These are phyloP conservation scores for Oscheius sp. DNA, from an alignment of 2,888 invertebrate genomes.

Conservation along the genomic window DNA sequence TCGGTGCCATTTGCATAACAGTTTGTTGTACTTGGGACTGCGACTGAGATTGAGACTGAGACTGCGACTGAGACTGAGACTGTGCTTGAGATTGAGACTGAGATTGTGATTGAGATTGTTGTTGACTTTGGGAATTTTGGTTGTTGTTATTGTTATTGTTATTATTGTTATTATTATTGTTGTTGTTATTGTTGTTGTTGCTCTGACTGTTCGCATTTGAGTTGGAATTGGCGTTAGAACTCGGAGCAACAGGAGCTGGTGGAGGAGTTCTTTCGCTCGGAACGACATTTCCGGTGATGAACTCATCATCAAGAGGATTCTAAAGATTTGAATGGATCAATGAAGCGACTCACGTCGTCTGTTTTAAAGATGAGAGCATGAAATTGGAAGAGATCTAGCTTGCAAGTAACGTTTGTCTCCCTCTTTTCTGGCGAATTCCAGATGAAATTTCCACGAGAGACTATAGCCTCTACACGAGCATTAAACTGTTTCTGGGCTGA, in stretches of 20 bases:
- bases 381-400: constrained; percentile 14
- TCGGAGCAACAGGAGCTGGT: neutral
- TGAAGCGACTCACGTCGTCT: neutral
- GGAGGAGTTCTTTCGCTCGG: neutral
- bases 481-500: constrained; percentile 3
- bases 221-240: neutral
- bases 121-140: neutral
- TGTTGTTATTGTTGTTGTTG: neutral
- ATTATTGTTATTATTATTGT: neutral
- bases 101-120: neutral
- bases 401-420: neutral
- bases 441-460: constrained; percentile 14
- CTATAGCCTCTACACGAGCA: constrained; percentile 20
- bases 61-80: too few species aligned
- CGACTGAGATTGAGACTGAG: neutral
- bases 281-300: neutral
- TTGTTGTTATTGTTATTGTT: neutral
- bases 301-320: neutral
- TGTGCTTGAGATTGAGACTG: neutral
- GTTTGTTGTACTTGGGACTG: neutral
- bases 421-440: constrained; percentile 11
- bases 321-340: too few species aligned
- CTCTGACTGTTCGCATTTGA: neutral
- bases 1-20: neutral
- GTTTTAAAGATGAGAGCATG: constrained; percentile 24